Conservation (phyloP, 2,888 invertebrate genomes). For the Ferrisia virgata region DNA sequence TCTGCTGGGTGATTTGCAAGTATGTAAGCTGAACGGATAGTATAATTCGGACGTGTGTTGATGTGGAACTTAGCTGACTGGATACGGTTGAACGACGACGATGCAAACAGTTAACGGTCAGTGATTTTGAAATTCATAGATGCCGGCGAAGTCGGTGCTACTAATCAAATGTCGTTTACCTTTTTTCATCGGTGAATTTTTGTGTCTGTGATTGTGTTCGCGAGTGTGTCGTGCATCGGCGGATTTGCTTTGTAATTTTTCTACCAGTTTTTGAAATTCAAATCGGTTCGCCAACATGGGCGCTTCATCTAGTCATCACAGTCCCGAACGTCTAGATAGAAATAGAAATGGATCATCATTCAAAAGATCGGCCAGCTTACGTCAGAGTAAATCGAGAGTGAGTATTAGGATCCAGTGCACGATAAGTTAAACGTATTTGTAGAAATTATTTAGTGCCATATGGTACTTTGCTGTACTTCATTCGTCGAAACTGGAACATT, state of each 20-base stretch:
- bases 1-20: not conserved
- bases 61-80: not conserved
- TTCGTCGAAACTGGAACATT: too few relatives aligned
- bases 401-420: not conserved
- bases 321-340: conserved; percentile 49
- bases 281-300: conserved; percentile 48
- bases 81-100: not conserved
- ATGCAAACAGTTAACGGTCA: not conserved
- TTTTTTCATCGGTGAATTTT: not conserved
- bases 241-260: not conserved
- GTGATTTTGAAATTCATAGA: conserved; percentile 1
- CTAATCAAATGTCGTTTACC: not conserved
- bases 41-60: not conserved
- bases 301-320: conserved; percentile 50
- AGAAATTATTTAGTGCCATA: not conserved
- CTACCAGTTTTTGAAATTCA: not conserved
- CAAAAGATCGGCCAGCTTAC: conserved; percentile 49
- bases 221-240: not conserved
- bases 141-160: not conserved
- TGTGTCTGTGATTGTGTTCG: not conserved
- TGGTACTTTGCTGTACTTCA: too few relatives aligned
- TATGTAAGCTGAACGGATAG: not conserved
- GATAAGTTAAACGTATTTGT: too few relatives aligned
- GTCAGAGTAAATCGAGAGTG: conserved; percentile 50
- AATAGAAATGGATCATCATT: conserved; percentile 48